Base-by-base conservation (phyloP, 2,888 invertebrate species). In the Apamea sordens region DNA sequence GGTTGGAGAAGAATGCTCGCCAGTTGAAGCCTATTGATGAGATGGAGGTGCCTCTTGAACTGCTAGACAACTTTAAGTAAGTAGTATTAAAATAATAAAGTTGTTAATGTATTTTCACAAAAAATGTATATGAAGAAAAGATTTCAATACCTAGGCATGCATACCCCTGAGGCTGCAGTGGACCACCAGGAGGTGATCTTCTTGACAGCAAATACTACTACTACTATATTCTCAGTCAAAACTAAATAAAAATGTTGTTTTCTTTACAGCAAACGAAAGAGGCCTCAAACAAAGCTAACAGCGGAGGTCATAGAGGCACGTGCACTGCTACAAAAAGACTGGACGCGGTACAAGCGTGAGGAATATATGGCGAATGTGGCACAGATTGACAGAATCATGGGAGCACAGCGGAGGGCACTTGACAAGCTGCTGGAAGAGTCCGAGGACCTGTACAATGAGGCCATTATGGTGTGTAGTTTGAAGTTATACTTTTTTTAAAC, bases 11-110 rank as follows among this genome's bases (percentile, higher is more conserved):
- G 92, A 97, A 98, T 95, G 97, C 98, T 0, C 97, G 98, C 56
- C 98, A 99, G 92, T 93, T 99, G 72, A 99, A 99, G 94, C 99
- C 99, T 0, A 97, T 99, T 65, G 98, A 98, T 77, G 99, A 99
- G 96, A 93, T 98, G 85, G 98, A 99, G 94, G 97, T 98, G 15
- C 98, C 98, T 0, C 90, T 98, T 36, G 96, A 97, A 78, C 92
- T 99, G 28, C 90, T 97, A 36, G 98, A 98, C 89, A 97, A 98
- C 91, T 96, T 97, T 89, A 93, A 96, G 98, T 71, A 71, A 71
- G 71, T n/a, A 7, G 11, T 61, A 21, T n/a, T 56, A 3, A 13
- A 56, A 21, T 59, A 63, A 21, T 21, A 28, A 28, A 24, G 7
- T 6, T 64, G 2, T 64, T 36, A 18, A 24, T 24, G 8, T 8